Percentiles rank a stretch among this genome's conserved stretches.
Evolutionary conservation across 2,797 vertebrate genomes (phyloP).

Genomic region (Columba guinea): DNA sequence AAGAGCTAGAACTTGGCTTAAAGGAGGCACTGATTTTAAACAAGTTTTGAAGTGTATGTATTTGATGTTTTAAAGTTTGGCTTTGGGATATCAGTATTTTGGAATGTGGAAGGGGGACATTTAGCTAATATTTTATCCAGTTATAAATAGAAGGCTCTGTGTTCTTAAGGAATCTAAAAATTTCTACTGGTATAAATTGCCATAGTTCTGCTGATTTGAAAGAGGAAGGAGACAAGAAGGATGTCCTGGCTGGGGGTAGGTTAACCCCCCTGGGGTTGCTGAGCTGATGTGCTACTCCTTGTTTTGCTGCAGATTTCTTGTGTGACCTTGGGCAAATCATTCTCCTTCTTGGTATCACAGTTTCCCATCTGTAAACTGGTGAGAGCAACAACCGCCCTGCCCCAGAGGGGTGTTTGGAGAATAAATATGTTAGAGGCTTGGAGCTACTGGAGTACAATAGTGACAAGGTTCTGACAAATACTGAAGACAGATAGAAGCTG

Average conservation of each 20-base stretch:
- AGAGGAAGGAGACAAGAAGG: constrained; percentile 43
- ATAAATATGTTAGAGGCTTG: constrained; percentile 57
- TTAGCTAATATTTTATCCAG: background rate
- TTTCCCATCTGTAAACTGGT: constrained; percentile 64
- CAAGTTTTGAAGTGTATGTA: background rate
- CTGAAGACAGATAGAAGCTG: constrained; percentile 54
- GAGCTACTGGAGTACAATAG: constrained; percentile 4
- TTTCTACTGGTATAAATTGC: background rate
- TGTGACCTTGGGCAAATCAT: constrained; percentile 54
- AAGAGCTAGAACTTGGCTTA: background rate
- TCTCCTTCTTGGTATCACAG: constrained; percentile 42
- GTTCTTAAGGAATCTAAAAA: background rate
- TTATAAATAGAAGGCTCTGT: background rate
- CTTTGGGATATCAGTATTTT: background rate
- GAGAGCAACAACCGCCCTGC: constrained; percentile 61
- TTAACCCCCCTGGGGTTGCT: constrained; percentile 28
- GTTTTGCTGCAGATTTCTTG: constrained; percentile 42
- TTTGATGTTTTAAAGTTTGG: background rate
- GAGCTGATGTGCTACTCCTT: constrained; percentile 29
- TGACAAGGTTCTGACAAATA: constrained; percentile 41
- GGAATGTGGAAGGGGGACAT: background rate
- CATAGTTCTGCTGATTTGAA: background rate
- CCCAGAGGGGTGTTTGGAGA: constrained; percentile 64
- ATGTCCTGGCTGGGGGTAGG: constrained; percentile 17
- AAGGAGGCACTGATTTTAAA: background rate